phyloP scores from a whole-genome alignment of 1,140 invertebrate genomes.

The Trypoxylus dichotomus region DNA sequence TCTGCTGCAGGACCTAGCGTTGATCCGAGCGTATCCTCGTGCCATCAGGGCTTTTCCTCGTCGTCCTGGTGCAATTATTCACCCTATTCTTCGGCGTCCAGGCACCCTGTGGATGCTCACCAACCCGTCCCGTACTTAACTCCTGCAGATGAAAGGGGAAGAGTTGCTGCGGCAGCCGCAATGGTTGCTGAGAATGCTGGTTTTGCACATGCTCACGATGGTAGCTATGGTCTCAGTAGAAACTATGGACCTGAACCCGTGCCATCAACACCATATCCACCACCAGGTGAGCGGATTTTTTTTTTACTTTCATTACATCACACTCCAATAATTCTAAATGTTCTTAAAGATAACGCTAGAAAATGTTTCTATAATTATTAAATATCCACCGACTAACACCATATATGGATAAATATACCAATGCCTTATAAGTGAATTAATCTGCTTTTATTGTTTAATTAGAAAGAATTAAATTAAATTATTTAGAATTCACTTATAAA shows the following conservation, averaged over 20 bases:
- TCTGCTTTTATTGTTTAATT: no score
- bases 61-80: conserved; percentile 75
- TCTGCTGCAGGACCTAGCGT: conserved; percentile 57
- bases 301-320: background rate
- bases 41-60: conserved; percentile 72
- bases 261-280: conserved; percentile 75
- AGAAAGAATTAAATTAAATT: no score
- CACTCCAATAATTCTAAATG: background rate
- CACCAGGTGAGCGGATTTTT: conserved; percentile 61
- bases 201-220: conserved; percentile 62
- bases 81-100: conserved; percentile 64
- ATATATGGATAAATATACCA: no score
- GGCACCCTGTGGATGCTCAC: conserved; percentile 63
- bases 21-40: conserved; percentile 62
- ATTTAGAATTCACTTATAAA: no score
- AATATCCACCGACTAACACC: no score
- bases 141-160: conserved; percentile 67
- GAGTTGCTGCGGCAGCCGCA: conserved; percentile 61
- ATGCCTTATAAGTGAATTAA: no score
- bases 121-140: conserved; percentile 68
- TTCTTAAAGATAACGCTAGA: no score
- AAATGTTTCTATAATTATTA: no score
- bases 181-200: conserved; percentile 65
- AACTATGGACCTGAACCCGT: conserved; percentile 76
- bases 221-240: conserved; percentile 68